Base-by-base conservation (phyloP, 2,888 invertebrate genomes). In the Drosophila anomalata region DNA sequence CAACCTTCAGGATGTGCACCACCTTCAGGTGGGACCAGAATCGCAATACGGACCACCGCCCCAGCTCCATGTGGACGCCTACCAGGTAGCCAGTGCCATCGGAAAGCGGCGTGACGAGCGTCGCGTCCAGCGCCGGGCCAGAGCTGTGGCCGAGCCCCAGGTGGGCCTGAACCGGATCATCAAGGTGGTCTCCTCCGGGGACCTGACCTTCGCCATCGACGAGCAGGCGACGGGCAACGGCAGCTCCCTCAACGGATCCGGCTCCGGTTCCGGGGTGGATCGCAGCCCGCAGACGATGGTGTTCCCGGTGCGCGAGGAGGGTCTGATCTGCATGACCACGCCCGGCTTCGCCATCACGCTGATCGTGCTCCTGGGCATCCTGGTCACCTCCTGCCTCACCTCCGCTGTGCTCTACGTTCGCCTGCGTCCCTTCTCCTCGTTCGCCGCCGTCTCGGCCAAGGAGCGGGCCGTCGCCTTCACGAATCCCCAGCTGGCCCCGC, bases 291-390 rank as follows among this genome's bases (percentile, higher is more conserved):
- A 94, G 33, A 95, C 96, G 0, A 94, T 95, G 93, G 93, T 95
- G 0, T 95, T 95, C 87, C 96, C 96, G 3, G 94, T 95, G 3
- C 92, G 93, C 14, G 94, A 94, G 77, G 93, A 94, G 75, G 94
- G 94, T 22, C 92, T 97, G 71, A 97, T 98, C 75, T 98, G 97
- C 92, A 97, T 98, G 97, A 97, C 97, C 0, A 97, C 97, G 4
- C 96, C 97, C n/a, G 97, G 97, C 11, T 98, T 98, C 89, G 96
- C 97, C 41, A 96, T 96, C 33, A 96, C 97, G 29, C 93, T 98
- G 29, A 94, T 97, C 54, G 94, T 97, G 50, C 93, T 98, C 24
- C 93, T 98, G 66, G 96, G 95, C 57, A 96, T 97, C 55, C 93
- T 98, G 78, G 93, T 97, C 61, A 94, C 96, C 65, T 97, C 97